These are phyloP conservation scores for Chrysolina oricalcia DNA, from an alignment of 2,888 invertebrate genomes.

Conservation along the genomic window DNA sequence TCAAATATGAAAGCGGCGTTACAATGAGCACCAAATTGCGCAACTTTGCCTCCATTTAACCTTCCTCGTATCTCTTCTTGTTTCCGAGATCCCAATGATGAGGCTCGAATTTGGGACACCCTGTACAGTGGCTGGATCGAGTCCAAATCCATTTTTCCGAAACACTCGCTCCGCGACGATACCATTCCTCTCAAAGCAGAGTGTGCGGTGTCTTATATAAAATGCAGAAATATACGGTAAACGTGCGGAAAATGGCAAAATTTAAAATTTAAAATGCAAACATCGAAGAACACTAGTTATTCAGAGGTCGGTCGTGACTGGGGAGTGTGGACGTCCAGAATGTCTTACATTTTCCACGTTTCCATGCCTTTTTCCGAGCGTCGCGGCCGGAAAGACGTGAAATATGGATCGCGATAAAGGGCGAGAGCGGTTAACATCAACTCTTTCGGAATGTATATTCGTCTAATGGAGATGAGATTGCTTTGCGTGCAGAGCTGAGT, in stretches of 20 bases:
- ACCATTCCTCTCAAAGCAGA: slow-evolving; percentile 31
- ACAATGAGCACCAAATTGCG: too few species aligned
- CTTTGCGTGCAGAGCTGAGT: background rate
- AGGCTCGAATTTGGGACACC: background rate
- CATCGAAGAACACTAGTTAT: slow-evolving; percentile 55
- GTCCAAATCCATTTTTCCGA: background rate
- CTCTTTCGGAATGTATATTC: slow-evolving; percentile 25
- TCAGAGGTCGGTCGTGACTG: slow-evolving; percentile 55
- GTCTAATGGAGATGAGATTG: slow-evolving; percentile 22
- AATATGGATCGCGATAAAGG: slow-evolving; percentile 45
- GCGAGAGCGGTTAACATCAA: slow-evolving; percentile 21
- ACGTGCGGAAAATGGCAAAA: slow-evolving; percentile 50
- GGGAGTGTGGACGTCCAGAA: slow-evolving; percentile 47
- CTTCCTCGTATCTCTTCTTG: too few species aligned
- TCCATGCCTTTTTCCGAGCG: slow-evolving; percentile 34
- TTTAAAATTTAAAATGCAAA: slow-evolving; percentile 57
- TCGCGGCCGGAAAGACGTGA: slow-evolving; percentile 28
- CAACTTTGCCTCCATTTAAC: too few species aligned
- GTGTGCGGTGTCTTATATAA: slow-evolving; percentile 43
- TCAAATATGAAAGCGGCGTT: too few species aligned
- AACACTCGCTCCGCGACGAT: background rate
- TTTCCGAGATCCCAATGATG: too few species aligned
- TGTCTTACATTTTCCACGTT: slow-evolving; percentile 42
- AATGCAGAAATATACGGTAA: slow-evolving; percentile 47
- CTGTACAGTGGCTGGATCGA: background rate